Evolutionary conservation across 2,113 vertebrate species (phyloP).

Genomic region (Ochotona princeps): DNA sequence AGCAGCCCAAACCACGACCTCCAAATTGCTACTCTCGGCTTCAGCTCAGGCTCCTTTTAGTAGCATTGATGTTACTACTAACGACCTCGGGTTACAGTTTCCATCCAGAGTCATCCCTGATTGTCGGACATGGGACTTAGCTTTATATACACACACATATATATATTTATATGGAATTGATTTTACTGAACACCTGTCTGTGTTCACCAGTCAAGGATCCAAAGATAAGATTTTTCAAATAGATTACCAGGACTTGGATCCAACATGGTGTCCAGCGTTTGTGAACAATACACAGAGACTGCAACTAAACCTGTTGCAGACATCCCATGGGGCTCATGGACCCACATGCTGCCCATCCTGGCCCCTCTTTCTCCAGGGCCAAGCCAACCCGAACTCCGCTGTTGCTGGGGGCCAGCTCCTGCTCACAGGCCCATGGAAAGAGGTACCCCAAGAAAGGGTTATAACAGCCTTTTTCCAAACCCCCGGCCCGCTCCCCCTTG

Average conservation of each 20-base stretch:
- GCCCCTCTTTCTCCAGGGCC: background rate
- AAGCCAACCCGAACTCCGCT: background rate
- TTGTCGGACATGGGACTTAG: background rate
- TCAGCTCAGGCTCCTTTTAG: background rate
- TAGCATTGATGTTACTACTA: background rate
- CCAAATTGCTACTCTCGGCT: background rate
- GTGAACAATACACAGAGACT: background rate
- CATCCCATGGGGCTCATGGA: no score
- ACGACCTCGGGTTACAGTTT: background rate
- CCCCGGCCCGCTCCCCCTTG: no score
- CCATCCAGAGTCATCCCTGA: background rate
- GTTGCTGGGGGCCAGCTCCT: background rate
- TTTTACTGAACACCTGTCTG: background rate
- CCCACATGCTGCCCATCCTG: background rate
- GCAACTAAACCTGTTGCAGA: background rate
- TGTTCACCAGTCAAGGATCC: background rate
- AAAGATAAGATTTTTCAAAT: background rate
- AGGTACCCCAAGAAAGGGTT: background rate
- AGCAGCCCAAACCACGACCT: rapidly evolving
- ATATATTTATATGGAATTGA: background rate
- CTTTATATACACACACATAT: background rate
- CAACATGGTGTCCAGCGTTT: background rate
- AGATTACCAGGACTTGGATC: background rate
- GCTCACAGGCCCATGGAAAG: background rate
- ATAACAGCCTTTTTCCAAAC: background rate